Evolutionary conservation across 2,888 invertebrate genomes (phyloP).

Genomic region (Noctua comes): DNA sequence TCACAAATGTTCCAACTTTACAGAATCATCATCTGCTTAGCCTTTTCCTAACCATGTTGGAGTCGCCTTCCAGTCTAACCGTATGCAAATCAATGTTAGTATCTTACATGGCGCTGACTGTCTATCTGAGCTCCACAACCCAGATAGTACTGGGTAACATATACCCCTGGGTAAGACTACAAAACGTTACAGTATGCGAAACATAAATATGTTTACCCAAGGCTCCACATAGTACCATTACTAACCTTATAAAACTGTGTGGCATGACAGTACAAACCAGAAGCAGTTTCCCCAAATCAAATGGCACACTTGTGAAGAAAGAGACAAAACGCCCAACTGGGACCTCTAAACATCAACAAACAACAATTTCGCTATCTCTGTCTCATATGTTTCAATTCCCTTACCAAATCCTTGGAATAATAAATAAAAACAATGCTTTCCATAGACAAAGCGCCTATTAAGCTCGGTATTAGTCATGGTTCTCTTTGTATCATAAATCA

Average conservation of each 20-base stretch:
- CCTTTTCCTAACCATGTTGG: not conserved
- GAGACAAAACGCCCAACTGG: conserved; percentile 41
- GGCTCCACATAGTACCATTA: not conserved
- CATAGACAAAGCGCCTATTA: conserved; percentile 78
- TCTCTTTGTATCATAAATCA: conserved; percentile 85
- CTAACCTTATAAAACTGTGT: conserved; percentile 7
- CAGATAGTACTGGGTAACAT: not conserved
- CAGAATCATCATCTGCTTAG: not conserved
- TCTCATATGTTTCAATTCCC: conserved; percentile 63
- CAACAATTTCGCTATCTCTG: conserved; percentile 51
- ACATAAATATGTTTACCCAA: not conserved
- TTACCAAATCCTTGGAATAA: conserved; percentile 60
- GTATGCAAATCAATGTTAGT: not conserved
- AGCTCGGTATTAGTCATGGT: conserved; percentile 84
- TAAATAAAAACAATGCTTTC: conserved; percentile 70
- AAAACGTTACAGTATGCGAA: not conserved
- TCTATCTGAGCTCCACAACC: not conserved
- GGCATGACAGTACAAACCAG: not conserved
- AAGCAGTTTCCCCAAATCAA: conserved; percentile 1
- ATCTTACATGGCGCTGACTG: not conserved
- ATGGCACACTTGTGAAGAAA: conserved; percentile 43
- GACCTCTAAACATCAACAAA: conserved; percentile 40
- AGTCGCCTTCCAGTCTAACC: not conserved
- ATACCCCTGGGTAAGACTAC: not conserved
- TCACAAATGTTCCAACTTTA: not conserved